Evolutionary conservation across 2,797 vertebrate genomes (phyloP), one percentile per base, ranked within the genome.

Genomic region (Heterohyrax brucei): DNA sequence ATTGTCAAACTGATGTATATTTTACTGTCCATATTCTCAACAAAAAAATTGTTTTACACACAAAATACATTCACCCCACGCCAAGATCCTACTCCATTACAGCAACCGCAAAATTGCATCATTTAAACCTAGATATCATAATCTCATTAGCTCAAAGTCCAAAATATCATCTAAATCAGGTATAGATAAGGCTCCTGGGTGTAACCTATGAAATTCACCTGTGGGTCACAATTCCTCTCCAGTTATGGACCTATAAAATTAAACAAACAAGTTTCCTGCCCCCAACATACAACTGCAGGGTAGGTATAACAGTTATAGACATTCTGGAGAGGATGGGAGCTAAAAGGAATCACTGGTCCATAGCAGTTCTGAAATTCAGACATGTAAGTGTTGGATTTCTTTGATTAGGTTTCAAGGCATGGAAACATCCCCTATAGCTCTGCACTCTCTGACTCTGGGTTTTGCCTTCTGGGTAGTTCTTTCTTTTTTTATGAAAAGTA

Each of bases 321-420:
- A 70, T 76, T 78, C 28, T 93, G 24, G 46, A 28, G 19, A 24
- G 80, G n/a, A 70, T 19, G 12, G 48, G 46, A 66, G 19, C 8
- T 39, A 46, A 61, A 83, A 75, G 72, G 62, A 66, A 46, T 53
- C 50, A 53, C 50, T 53, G 50, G 50, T 85, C 50, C 75, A 26
- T 64, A 44, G 76, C 50, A 84, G 73, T 80, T 77, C 79, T 93
- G 79, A 91, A 66, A 53, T 80, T 59, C 44, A 84, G 26, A 30
- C 13, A 64, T 26, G 46, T 26, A 77, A 81, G 30, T 83, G n/a
- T 79, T 59, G 82, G 13, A 46, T 44, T 78, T 91, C 30, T 22
- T 86, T 56, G 48, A 80, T 80, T 70, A n/a, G 30, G 12, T 66
- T 87, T 89, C 39, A 93, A 86, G 62, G 66, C 19, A 16, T 28